Percentiles rank a stretch among this genome's conserved stretches.
Evolutionary conservation across 2,113 vertebrate genomes (phyloP).

Genomic region (Anser brachyrhynchus): DNA sequence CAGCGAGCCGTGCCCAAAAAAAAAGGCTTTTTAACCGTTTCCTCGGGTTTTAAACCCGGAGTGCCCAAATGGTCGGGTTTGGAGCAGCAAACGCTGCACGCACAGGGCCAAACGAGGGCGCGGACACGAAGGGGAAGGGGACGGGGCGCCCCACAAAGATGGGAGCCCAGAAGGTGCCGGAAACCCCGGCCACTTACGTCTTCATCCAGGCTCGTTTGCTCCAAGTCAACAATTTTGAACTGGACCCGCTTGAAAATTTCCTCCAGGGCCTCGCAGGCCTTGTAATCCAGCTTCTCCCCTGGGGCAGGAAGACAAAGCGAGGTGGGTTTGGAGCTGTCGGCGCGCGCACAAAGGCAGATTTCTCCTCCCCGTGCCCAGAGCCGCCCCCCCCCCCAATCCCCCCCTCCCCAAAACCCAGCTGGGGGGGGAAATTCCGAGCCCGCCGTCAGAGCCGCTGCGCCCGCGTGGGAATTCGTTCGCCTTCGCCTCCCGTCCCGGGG

Average conservation of each 20-base stretch:
- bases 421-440: background rate
- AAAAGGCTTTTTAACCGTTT: background rate
- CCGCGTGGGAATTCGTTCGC: too few relatives aligned
- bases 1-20: too few relatives aligned
- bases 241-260: conserved; percentile 94
- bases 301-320: background rate
- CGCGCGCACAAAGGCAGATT: accelerated
- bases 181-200: conserved; percentile 80
- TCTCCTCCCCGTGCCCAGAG: background rate
- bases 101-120: accelerated
- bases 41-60: background rate
- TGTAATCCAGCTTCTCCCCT: conserved; percentile 95
- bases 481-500: too few relatives aligned
- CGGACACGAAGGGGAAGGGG: accelerated
- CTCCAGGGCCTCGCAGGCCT: conserved; percentile 90
- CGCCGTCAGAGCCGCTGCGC: too few relatives aligned
- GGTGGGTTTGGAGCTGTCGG: background rate
- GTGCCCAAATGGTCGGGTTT: background rate
- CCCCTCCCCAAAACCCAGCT: too few relatives aligned
- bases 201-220: conserved; percentile 94
- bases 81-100: background rate
- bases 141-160: accelerated
- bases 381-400: too few relatives aligned
- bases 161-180: background rate
- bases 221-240: conserved; percentile 91